Conservation (phyloP, 2,888 invertebrate species). For the Pterostichus madidus region DNA sequence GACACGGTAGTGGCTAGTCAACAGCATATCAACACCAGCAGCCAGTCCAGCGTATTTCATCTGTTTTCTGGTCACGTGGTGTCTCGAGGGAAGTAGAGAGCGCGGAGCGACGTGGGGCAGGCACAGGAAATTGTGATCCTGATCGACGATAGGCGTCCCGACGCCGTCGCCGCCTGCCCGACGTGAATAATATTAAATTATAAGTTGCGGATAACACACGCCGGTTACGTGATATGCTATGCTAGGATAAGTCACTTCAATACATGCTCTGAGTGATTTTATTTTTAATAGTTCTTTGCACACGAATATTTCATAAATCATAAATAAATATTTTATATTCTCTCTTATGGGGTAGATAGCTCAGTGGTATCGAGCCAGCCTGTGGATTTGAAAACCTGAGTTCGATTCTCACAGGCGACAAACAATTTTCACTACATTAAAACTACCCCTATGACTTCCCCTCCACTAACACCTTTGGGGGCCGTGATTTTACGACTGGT, state of each 20-base stretch:
- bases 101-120: conserved; percentile 11
- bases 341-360: too few relatives aligned
- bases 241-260: background rate
- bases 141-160: conserved; percentile 64
- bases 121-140: conserved; percentile 66
- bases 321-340: too few relatives aligned
- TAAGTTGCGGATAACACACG: conserved; percentile 59
- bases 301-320: too few relatives aligned
- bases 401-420: too few relatives aligned
- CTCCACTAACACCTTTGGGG: too few relatives aligned
- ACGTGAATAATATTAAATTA: conserved; percentile 64
- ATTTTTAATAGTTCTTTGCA: too few relatives aligned
- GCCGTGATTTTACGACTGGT: too few relatives aligned
- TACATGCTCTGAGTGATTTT: background rate
- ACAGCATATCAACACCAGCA: conserved; percentile 27
- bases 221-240: conserved; percentile 35
- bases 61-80: conserved; percentile 57
- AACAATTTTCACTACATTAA: too few relatives aligned
- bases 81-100: conserved; percentile 20
- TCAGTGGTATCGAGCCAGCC: too few relatives aligned
- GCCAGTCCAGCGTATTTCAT: conserved; percentile 34
- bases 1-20: conserved; percentile 2
- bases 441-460: too few relatives aligned
- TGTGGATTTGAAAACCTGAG: too few relatives aligned
- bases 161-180: conserved; percentile 55